Evolutionary conservation across 2,113 vertebrate species (phyloP).

Genomic region (Cryptotis parvus): DNA sequence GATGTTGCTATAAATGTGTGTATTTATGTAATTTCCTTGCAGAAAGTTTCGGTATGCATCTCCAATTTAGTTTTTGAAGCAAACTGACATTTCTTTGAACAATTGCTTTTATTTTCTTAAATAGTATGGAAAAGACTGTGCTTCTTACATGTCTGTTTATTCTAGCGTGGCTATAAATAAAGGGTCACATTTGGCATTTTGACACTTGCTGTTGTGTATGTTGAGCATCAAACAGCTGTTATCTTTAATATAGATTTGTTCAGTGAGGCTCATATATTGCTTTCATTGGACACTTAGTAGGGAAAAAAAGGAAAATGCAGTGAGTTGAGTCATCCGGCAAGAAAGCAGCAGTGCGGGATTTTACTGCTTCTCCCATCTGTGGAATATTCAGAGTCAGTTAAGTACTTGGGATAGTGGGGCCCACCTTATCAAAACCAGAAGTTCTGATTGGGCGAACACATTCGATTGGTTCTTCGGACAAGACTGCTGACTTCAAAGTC

Average conservation of each 20-base stretch:
- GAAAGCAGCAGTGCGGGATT: constrained; percentile 28
- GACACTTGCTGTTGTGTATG: constrained; percentile 73
- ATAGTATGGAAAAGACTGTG: constrained; percentile 38
- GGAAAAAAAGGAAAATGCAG: constrained; percentile 42
- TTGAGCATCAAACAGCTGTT: constrained; percentile 79
- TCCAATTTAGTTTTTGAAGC: constrained; percentile 49
- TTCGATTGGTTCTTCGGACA: neutral
- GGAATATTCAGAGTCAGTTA: neutral
- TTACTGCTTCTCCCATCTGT: neutral
- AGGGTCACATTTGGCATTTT: constrained; percentile 78
- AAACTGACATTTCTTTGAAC: constrained; percentile 19
- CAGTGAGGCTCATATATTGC: neutral
- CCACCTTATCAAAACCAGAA: neutral
- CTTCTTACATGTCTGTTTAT: constrained; percentile 57
- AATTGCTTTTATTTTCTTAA: constrained; percentile 45
- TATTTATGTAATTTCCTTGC: constrained; percentile 9
- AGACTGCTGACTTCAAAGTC: constrained; percentile 16
- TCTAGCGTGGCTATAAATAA: constrained; percentile 78
- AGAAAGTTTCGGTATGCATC: neutral
- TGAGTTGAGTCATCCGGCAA: constrained; percentile 10
- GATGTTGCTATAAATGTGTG: neutral
- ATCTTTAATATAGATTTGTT: constrained; percentile 77
- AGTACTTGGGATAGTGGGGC: neutral
- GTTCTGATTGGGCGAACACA: neutral
- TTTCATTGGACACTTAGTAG: constrained; percentile 55